Percentiles rank a stretch among this genome's conserved stretches.
Evolutionary conservation across 1,140 invertebrate genomes (phyloP).

Genomic region (Drosophila lowei): DNA sequence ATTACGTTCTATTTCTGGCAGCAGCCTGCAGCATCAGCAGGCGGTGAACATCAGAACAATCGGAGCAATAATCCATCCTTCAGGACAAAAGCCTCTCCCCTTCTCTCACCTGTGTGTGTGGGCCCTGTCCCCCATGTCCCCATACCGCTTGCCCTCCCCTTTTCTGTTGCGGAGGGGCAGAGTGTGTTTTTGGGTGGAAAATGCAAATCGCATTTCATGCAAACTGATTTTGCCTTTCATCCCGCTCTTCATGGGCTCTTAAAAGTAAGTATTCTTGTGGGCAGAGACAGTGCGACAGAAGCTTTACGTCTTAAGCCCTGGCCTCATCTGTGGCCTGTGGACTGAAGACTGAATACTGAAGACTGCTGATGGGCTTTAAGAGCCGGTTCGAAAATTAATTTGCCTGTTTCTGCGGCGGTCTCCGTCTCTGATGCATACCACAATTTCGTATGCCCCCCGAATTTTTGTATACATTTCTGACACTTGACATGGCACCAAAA

Average conservation of each 20-base stretch:
- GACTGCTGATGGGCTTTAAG: neutral
- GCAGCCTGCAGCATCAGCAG: neutral
- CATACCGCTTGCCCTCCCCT: too few species aligned
- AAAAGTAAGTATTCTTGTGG: too few species aligned
- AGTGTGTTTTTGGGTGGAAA: constrained; percentile 1
- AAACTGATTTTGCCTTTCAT: constrained; percentile 36
- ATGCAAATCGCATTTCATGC: constrained; percentile 51
- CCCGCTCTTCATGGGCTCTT: neutral
- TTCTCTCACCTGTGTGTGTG: too few species aligned
- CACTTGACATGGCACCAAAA: constrained; percentile 8
- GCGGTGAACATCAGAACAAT: constrained; percentile 12
- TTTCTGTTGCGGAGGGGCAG: too few species aligned
- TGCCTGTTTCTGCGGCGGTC: neutral
- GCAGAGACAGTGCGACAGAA: too few species aligned
- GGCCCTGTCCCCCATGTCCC: too few species aligned
- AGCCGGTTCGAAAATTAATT: constrained; percentile 14
- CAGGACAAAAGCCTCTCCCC: neutral
- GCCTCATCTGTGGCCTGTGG: neutral
- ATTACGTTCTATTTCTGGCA: constrained; percentile 54
- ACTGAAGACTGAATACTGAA: too few species aligned
- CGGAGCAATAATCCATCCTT: constrained; percentile 11
- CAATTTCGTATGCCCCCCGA: constrained; percentile 17
- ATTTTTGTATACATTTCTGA: constrained; percentile 7
- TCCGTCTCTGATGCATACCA: constrained; percentile 27
- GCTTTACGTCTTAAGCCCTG: constrained; percentile 15